phyloP scores from a whole-genome alignment of 1,140 invertebrate genomes.

The Chrysopa pallens region DNA sequence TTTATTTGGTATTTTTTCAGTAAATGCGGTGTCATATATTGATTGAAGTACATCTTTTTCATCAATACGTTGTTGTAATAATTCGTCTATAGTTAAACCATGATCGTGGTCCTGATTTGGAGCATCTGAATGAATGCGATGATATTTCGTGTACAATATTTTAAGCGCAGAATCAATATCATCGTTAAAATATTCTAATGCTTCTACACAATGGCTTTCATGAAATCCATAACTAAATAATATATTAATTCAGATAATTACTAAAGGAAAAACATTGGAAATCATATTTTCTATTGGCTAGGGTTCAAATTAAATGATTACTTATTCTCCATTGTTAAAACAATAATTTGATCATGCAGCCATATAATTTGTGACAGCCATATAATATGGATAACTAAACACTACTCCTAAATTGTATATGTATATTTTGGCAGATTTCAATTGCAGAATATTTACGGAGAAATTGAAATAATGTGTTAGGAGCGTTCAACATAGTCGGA shows the following conservation, averaged over 20 bases:
- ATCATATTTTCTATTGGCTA: not conserved
- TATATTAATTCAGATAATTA: slow-evolving; percentile 1
- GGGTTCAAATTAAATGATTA: slow-evolving; percentile 1
- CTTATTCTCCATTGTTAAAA: too few species aligned
- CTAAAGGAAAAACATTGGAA: not conserved
- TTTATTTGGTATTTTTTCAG: slow-evolving; percentile 39
- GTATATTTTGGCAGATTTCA: too few species aligned
- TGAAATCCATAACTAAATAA: slow-evolving; percentile 48
- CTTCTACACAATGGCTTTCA: slow-evolving; percentile 50
- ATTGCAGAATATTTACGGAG: too few species aligned
- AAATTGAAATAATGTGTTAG: too few species aligned
- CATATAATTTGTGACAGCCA: too few species aligned
- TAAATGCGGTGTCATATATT: slow-evolving; percentile 48
- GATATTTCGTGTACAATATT: slow-evolving; percentile 49
- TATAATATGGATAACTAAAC: too few species aligned
- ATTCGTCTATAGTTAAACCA: slow-evolving; percentile 26
- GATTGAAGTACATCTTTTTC: slow-evolving; percentile 54
- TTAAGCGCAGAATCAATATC: slow-evolving; percentile 46
- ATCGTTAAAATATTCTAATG: slow-evolving; percentile 38
- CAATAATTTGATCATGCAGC: too few species aligned
- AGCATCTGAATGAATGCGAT: slow-evolving; percentile 24
- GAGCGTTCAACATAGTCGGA: too few species aligned
- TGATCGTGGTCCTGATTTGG: slow-evolving; percentile 10
- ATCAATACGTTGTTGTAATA: slow-evolving; percentile 40
- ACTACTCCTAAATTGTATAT: too few species aligned